Evolutionary conservation across 2,888 invertebrate genomes (phyloP).

Genomic region (Seira sanloemensis): DNA sequence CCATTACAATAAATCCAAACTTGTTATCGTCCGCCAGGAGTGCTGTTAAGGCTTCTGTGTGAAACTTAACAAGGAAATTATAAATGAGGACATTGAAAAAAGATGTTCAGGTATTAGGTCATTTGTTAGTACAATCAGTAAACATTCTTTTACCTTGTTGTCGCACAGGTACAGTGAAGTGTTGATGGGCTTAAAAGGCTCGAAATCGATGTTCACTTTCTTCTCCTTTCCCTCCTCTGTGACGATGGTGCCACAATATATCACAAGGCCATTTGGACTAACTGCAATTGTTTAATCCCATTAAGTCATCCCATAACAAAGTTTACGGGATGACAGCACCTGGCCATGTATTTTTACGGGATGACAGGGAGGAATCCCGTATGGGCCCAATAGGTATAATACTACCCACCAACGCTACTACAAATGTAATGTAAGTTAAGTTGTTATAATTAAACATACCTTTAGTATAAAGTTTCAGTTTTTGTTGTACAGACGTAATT

Average conservation of each 20-base stretch:
- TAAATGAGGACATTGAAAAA: not conserved
- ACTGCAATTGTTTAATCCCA: conserved; percentile 78
- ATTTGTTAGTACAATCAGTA: not conserved
- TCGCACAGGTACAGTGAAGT: conserved; percentile 99
- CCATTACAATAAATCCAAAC: conserved; percentile 99
- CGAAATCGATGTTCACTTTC: conserved; percentile 99
- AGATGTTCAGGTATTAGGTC: not conserved
- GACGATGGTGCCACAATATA: conserved; percentile 99
- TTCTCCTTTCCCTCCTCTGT: conserved; percentile 99
- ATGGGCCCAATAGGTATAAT: too few species aligned
- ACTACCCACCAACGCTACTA: not conserved
- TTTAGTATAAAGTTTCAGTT: conserved; percentile 88
- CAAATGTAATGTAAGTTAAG: not conserved
- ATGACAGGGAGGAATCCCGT: too few species aligned
- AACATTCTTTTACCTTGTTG: conserved; percentile 86
- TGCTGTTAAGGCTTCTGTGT: conserved; percentile 96
- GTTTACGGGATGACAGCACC: too few species aligned
- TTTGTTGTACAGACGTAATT: conserved; percentile 94
- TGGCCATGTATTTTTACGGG: too few species aligned
- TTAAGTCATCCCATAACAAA: too few species aligned
- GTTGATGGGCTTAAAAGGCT: conserved; percentile 99
- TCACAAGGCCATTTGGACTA: conserved; percentile 98
- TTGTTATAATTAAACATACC: not conserved
- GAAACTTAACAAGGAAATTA: conserved; percentile 79
- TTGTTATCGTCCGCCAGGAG: conserved; percentile 98